phyloP scores from a whole-genome alignment of 2,888 invertebrate species.

The Lasioglossum marginatum region DNA sequence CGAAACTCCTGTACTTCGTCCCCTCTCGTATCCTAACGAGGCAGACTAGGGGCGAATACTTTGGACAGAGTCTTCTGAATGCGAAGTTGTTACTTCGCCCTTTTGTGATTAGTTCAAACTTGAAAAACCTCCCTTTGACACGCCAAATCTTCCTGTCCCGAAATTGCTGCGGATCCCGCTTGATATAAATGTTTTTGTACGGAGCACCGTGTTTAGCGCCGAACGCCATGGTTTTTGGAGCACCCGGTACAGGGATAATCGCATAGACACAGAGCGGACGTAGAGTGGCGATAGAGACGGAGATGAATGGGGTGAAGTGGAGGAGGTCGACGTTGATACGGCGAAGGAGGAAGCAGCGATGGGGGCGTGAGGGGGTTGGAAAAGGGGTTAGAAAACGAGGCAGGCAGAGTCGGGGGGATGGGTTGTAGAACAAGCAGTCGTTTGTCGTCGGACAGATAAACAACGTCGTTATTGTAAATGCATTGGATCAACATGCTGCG shows the following conservation, averaged over 20 bases:
- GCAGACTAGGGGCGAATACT: neutral
- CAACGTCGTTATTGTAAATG: slow-evolving; percentile 79
- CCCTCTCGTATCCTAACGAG: neutral
- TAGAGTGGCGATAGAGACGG: slow-evolving; percentile 65
- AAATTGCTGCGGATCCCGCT: neutral
- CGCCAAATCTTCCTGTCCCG: neutral
- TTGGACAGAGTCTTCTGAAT: neutral
- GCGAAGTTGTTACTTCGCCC: neutral
- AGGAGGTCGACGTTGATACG: slow-evolving; percentile 68
- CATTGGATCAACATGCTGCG: slow-evolving; percentile 75
- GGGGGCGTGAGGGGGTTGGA: neutral
- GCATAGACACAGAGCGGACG: slow-evolving; percentile 57
- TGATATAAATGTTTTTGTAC: neutral
- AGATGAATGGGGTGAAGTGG: slow-evolving; percentile 68
- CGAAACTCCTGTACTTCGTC: neutral
- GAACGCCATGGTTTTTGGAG: neutral
- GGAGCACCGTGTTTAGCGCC: neutral
- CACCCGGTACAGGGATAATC: slow-evolving; percentile 61
- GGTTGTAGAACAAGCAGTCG: slow-evolving; percentile 69
- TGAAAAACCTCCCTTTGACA: neutral
- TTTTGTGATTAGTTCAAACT: too few relatives aligned
- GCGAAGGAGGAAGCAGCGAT: slow-evolving; percentile 51
- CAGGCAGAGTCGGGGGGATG: slow-evolving; percentile 29
- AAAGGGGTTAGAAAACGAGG: slow-evolving; percentile 17
- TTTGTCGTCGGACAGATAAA: slow-evolving; percentile 76